Percentiles rank a stretch among this genome's conserved stretches.
phyloP scores from a whole-genome alignment of 2,113 vertebrate species.

The Alectura lathami region DNA sequence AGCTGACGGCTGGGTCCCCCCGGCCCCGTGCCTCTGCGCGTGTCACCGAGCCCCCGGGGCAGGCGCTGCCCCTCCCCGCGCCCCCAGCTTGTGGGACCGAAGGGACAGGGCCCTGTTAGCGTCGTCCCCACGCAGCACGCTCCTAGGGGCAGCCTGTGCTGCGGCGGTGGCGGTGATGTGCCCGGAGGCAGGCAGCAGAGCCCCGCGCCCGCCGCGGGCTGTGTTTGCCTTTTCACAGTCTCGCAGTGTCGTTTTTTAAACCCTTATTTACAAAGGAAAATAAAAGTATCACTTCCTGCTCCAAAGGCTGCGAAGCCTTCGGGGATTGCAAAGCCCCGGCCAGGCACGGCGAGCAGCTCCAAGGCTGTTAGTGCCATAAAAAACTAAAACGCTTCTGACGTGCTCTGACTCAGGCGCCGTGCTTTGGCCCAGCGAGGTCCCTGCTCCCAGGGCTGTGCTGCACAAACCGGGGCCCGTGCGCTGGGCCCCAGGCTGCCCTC shows the following conservation, averaged over 20 bases:
- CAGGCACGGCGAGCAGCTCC: background rate
- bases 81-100: accelerated
- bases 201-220: background rate
- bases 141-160: background rate
- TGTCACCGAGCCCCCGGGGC: background rate
- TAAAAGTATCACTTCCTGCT: background rate
- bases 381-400: background rate
- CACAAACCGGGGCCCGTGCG: accelerated
- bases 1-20: background rate
- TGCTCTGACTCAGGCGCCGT: accelerated
- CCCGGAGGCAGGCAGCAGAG: background rate
- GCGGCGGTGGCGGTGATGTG: background rate
- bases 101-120: background rate
- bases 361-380: background rate
- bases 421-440: background rate
- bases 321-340: background rate
- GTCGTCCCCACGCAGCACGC: background rate
- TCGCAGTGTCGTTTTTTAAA: accelerated
- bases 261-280: slow-evolving; percentile 10
- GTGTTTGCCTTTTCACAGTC: background rate
- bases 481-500: background rate
- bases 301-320: background rate
- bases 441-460: background rate
- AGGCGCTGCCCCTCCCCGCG: accelerated
- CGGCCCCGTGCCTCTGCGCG: background rate